Base-by-base conservation (phyloP, 2,113 vertebrate species). In the Microtus pennsylvanicus region DNA sequence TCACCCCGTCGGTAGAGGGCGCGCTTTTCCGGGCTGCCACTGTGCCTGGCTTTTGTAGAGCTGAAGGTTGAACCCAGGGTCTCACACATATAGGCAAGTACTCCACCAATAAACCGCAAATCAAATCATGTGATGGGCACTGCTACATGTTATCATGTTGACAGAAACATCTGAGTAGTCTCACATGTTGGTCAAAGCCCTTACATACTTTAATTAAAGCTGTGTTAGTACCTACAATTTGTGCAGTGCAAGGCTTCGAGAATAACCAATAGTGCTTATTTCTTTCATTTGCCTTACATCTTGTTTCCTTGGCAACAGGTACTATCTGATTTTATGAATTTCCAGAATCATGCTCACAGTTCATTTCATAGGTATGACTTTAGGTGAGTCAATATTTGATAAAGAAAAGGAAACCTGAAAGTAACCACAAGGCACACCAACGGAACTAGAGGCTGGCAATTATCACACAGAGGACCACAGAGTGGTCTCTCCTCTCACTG, bases 241-340 rank as follows among this genome's bases (percentile, higher is more conserved):
- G 30, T 80, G 80, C 11, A 42, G 74, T 42, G 45, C 91, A 67
- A 95, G 38, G 95, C 88, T 94, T 81, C 65, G 26, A 85, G 86
- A 94, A 76, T 78, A 95, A 94, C 95, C 91, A 83, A 16, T 93
- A 61, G 80, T 52, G 7, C 35, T n/a, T 47, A 5, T 94, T 83
- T 28, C 14, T 28, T 87, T 89, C 65, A 86, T 95, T 67, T 87
- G 14, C 38, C 33, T n/a, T 38, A 38, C 63, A 77, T 65, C 50
- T 26, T 87, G 74, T 97, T 95, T 83, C 61, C 87, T 91, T 97
- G 91, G 91, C 33, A 91, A 96, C 72, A 61, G 13, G 10, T 90
- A 55, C 45, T 96, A 65, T 21, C 26, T 47, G 82, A 87, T 90
- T 92, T 96, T 92, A 89, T 90, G 52, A 90, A 90, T 88, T 80